phyloP scores from a whole-genome alignment of 92 coral and sea anemone species.

The Zoanthus sansibaricus region DNA sequence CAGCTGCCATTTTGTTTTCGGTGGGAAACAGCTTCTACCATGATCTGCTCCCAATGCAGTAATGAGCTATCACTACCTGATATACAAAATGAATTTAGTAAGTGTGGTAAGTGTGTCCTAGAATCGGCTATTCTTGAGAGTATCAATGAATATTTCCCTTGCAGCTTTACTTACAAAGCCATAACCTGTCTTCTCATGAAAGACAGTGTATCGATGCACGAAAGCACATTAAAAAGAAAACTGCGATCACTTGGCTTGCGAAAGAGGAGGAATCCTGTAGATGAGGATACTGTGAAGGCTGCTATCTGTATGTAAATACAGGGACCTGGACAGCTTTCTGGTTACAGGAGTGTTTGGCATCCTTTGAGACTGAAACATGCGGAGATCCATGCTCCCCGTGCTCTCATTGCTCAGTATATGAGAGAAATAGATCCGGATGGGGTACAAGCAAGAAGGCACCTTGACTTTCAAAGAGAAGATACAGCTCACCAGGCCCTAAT shows the following conservation, averaged over 20 bases:
- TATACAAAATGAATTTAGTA: too few relatives aligned
- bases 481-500: conserved; percentile 44
- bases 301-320: conserved; percentile 16
- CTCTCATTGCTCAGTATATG: conserved; percentile 44
- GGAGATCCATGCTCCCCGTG: conserved; percentile 51
- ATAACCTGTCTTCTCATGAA: too few relatives aligned
- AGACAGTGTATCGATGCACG: too few relatives aligned
- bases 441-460: conserved; percentile 45
- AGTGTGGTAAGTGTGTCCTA: too few relatives aligned
- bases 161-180: too few relatives aligned
- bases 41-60: not conserved
- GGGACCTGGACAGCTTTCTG: conserved; percentile 50
- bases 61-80: too few relatives aligned
- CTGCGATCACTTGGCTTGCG: too few relatives aligned
- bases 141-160: too few relatives aligned
- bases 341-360: conserved; percentile 61
- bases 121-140: not conserved
- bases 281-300: not conserved
- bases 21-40: too few relatives aligned
- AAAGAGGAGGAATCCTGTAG: too few relatives aligned
- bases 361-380: conserved; percentile 47
- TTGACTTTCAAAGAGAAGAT: conserved; percentile 44
- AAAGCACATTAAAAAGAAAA: too few relatives aligned
- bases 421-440: conserved; percentile 56
- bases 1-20: too few relatives aligned